These are phyloP conservation scores for Malurus splendens DNA, from an alignment of 2,797 vertebrate genomes.

Conservation along the genomic window DNA sequence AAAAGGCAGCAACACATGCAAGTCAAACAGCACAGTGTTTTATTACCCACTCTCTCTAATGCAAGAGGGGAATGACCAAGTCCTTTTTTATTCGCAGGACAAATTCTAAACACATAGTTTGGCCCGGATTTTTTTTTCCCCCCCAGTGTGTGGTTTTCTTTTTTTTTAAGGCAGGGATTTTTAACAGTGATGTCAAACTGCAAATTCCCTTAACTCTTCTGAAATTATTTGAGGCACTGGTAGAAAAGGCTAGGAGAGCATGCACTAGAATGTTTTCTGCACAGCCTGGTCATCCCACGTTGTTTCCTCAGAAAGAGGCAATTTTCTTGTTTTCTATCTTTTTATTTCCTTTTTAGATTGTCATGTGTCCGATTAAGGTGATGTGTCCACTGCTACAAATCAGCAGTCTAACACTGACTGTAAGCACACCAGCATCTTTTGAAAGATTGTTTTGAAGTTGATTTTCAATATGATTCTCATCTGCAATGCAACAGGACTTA, in stretches of 20 bases:
- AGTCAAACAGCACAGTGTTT: not conserved
- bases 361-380: slow-evolving; percentile 6
- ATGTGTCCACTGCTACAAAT: slow-evolving; percentile 6
- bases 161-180: not conserved
- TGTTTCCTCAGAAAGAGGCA: slow-evolving; percentile 31
- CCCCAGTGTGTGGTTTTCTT: not conserved
- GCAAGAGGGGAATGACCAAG: not conserved
- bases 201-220: not conserved
- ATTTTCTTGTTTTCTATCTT: slow-evolving; percentile 31
- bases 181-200: not conserved
- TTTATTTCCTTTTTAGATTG: slow-evolving; percentile 43
- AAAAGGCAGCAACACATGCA: not conserved
- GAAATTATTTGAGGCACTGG: not conserved
- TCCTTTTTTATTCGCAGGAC: not conserved
- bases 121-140: not conserved
- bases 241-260: not conserved
- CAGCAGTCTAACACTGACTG: not conserved
- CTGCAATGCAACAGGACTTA: not conserved
- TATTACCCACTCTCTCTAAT: not conserved
- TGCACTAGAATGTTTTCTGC: slow-evolving; percentile 15
- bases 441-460: slow-evolving; percentile 18
- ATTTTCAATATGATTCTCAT: not conserved
- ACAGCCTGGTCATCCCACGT: not conserved
- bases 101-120: not conserved
- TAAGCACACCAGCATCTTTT: slow-evolving; percentile 30